These are phyloP conservation scores for Petrosia ficiformis DNA, from an alignment of 37 sponge, comb jelly and placozoan species.

Conservation along the genomic window DNA sequence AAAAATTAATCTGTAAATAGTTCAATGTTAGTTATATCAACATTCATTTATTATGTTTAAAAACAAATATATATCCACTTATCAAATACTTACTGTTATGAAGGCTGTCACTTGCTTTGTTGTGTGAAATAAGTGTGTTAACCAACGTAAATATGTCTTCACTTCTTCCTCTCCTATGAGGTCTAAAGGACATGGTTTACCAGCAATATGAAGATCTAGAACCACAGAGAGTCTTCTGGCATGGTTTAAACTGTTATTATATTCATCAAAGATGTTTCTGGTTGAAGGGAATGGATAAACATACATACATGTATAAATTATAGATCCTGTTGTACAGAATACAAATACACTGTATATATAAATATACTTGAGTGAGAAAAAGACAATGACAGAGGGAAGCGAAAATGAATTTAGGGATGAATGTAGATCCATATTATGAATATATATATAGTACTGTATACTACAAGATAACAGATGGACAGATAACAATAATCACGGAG, in stretches of 20 bases:
- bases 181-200: constrained; percentile 8
- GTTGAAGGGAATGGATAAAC: no score
- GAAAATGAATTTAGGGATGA: neutral
- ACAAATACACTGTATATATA: no score
- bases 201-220: constrained; percentile 16
- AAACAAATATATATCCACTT: neutral
- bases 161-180: constrained; percentile 54
- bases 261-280: constrained; percentile 46
- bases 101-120: constrained; percentile 20
- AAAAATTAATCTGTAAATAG: no score
- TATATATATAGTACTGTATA: neutral
- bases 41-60: neutral
- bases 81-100: constrained; percentile 39
- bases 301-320: no score
- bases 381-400: neutral
- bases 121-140: constrained; percentile 38
- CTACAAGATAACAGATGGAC: neutral
- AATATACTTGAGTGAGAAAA: neutral
- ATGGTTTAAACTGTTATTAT: constrained; percentile 47
- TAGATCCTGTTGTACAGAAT: no score
- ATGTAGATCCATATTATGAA: neutral
- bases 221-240: constrained; percentile 34
- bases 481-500: no score
- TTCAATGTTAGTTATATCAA: no score
- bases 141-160: constrained; percentile 52